These are phyloP conservation scores for Epizoanthus scotinus DNA, from an alignment of 92 coral and sea anemone genomes.

Conservation along the genomic window DNA sequence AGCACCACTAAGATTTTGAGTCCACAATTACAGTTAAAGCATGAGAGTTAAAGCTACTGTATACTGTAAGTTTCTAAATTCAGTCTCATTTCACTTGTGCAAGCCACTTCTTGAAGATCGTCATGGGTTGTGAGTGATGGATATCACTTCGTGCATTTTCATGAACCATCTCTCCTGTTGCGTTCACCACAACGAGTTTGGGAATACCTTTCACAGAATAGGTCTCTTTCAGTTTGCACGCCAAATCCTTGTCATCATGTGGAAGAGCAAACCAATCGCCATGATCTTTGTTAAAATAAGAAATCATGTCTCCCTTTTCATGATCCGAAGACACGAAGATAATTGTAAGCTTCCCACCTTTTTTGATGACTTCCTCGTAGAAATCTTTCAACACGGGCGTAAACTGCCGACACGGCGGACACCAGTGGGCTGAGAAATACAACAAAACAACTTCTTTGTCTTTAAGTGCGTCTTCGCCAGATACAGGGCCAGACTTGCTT, in stretches of 20 bases:
- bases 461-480: too few relatives aligned
- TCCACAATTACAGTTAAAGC: too few relatives aligned
- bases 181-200: constrained; percentile 36
- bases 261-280: constrained; percentile 53
- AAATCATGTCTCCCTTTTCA: constrained; percentile 3
- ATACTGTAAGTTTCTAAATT: too few relatives aligned
- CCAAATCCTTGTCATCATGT: not conserved
- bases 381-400: constrained; percentile 50
- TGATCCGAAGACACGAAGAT: constrained; percentile 49
- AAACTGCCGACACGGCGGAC: constrained; percentile 47
- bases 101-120: constrained; percentile 35
- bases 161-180: constrained; percentile 27
- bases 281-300: constrained; percentile 35
- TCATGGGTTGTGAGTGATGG: not conserved
- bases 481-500: too few relatives aligned
- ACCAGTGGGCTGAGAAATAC: constrained; percentile 61
- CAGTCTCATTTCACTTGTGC: not conserved
- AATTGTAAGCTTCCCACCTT: constrained; percentile 25
- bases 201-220: constrained; percentile 48
- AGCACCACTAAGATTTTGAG: too few relatives aligned
- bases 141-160: constrained; percentile 41
- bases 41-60: too few relatives aligned
- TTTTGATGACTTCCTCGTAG: constrained; percentile 33
- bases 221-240: constrained; percentile 15
- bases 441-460: constrained; percentile 25